Conservation (phyloP, 2,888 invertebrate genomes). For the Cosmorhoe ocellata region DNA sequence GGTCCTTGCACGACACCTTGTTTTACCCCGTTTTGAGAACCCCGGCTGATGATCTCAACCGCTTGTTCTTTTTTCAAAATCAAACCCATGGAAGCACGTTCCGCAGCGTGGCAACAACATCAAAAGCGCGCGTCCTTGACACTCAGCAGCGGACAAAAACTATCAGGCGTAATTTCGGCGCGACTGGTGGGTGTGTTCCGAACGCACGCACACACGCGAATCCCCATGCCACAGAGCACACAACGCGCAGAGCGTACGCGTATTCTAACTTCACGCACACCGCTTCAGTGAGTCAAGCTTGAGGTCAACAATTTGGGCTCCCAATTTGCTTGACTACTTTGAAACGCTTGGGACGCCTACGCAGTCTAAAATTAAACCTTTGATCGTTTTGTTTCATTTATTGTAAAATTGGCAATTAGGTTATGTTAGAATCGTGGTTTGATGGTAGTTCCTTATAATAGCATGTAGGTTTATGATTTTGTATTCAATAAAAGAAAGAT, state of each 20-base stretch:
- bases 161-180: conserved; percentile 71
- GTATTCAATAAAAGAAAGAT: too few relatives aligned
- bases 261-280: conserved; percentile 19
- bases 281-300: conserved; percentile 26
- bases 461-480: too few relatives aligned
- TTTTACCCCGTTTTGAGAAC: conserved; percentile 5
- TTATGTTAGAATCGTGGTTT: not conserved
- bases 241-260: conserved; percentile 27
- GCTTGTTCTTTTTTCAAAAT: conserved; percentile 27
- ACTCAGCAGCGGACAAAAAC: conserved; percentile 76
- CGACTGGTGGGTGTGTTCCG: conserved; percentile 72
- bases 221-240: conserved; percentile 54
- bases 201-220: conserved; percentile 47
- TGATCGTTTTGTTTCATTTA: conserved; percentile 13
- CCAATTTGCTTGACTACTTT: conserved; percentile 33
- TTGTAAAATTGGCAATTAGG: conserved; percentile 2
- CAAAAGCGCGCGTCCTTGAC: conserved; percentile 70
- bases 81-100: conserved; percentile 28
- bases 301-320: conserved; percentile 36
- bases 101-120: conserved; percentile 56
- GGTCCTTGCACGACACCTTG: not conserved
- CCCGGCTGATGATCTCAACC: conserved; percentile 15
- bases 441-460: too few relatives aligned
- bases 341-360: conserved; percentile 30
- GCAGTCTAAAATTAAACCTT: conserved; percentile 32